These are phyloP conservation scores for Dynastes grantii DNA, from an alignment of 2,888 invertebrate species.

Conservation along the genomic window DNA sequence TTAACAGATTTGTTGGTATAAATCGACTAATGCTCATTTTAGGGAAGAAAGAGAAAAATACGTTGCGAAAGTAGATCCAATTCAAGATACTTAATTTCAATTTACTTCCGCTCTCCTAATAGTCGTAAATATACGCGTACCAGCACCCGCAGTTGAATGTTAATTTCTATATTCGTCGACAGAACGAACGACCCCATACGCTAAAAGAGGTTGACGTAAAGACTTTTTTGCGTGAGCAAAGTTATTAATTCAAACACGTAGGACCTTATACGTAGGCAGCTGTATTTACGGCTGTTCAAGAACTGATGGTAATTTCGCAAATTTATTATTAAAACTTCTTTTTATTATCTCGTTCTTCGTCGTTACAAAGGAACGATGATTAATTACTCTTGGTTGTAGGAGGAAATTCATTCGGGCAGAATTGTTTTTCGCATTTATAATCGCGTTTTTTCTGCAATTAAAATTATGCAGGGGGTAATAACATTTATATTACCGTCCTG, in stretches of 20 bases:
- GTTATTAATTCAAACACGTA: conserved; percentile 28
- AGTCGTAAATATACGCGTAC: conserved; percentile 2
- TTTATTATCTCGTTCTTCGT: conserved; percentile 24
- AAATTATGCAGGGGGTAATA: too few species aligned
- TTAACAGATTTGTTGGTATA: too few species aligned
- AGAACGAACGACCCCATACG: background rate
- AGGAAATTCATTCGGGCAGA: too few species aligned
- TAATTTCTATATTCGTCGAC: conserved; percentile 7
- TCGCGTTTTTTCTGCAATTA: too few species aligned
- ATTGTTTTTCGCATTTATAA: too few species aligned
- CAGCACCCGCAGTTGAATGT: background rate
- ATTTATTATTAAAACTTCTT: conserved; percentile 23
- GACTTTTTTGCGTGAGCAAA: conserved; percentile 28
- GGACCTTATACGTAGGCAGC: background rate
- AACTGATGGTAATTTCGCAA: conserved; percentile 30
- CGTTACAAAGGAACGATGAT: background rate
- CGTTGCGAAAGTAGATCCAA: background rate
- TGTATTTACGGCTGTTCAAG: background rate
- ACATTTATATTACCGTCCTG: too few species aligned
- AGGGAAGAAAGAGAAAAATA: too few species aligned
- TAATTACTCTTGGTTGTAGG: background rate
- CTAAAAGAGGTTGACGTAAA: background rate
- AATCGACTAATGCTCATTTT: too few species aligned
- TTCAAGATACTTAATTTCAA: conserved; percentile 24
- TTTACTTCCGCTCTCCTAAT: background rate